These are phyloP conservation scores for Cinara cedri DNA, from an alignment of 2,888 invertebrate genomes.

Conservation along the genomic window DNA sequence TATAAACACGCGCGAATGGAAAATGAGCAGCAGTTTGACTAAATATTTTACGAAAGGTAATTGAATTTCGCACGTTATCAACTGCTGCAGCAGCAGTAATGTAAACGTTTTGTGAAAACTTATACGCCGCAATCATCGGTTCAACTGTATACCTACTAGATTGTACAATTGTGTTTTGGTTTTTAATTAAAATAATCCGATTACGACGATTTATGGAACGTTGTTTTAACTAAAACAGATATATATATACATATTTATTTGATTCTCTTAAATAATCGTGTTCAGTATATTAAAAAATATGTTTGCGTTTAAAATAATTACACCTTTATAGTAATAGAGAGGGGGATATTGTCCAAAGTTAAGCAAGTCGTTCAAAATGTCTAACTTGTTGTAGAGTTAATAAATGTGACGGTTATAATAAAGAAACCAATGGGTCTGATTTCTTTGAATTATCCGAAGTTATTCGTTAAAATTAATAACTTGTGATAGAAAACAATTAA, in stretches of 20 bases:
- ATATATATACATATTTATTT: background rate
- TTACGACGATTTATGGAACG: background rate
- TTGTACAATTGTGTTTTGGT: background rate
- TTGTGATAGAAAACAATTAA: too few species aligned
- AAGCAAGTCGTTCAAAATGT: too few species aligned
- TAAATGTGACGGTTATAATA: too few species aligned
- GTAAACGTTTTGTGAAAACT: background rate
- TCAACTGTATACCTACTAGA: background rate
- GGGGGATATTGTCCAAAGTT: too few species aligned
- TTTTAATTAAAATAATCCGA: conserved; percentile 11
- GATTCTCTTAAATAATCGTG: conserved; percentile 4
- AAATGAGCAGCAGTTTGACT: background rate
- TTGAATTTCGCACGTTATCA: conserved; percentile 5
- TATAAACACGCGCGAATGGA: too few species aligned
- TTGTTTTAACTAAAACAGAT: background rate
- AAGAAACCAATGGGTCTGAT: too few species aligned
- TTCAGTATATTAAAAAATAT: background rate
- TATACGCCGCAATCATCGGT: background rate
- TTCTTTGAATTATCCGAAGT: too few species aligned
- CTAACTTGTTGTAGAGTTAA: too few species aligned
- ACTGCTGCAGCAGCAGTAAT: background rate
- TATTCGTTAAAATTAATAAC: too few species aligned
- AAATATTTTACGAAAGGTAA: conserved; percentile 13
- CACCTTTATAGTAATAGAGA: too few species aligned
- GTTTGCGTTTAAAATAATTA: too few species aligned